Evolutionary conservation across 2,113 vertebrate species (phyloP), one percentile per base, ranked within the genome.

Genomic region (Acrocephalus kingi): DNA sequence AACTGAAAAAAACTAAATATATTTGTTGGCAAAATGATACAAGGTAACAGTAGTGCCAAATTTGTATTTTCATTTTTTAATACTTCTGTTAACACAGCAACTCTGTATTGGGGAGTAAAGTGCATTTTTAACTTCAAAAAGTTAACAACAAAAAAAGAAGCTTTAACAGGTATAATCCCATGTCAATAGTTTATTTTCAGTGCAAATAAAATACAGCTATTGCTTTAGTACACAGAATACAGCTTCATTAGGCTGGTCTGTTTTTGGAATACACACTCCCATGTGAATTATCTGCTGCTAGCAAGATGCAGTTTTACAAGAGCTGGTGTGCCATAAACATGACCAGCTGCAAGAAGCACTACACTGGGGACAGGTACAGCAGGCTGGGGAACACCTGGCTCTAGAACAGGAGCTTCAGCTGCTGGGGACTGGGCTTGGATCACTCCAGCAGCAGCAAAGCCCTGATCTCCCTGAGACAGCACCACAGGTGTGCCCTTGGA

Each of bases 181-280:
- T 27, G 61, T 92, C 79, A 96, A 91, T 7, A 91, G 82, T 96
- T 97, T 96, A 96, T 96, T 96, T 94, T 69, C 85, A 97, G 88
- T 43, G 94, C 88, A 91, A 81, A 75, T 77, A 90, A 93, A 94
- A 81, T 96, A 95, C 96, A 96, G 61, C 74, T 80, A 48, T 66
- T n/a, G 79, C 55, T 88, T 84, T n/a, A 68, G 73, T 96, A 96
- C 55, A 96, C 35, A 95, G 72, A 77, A 93, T 31, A 96, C 82
- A 96, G 92, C 94, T 94, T 69, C 67, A 67, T 90, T 6, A 84
- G 75, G 33, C 83, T 91, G 51, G 35, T 69, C 58, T 82, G 9
- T 1, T 74, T 81, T 20, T 85, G 78, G 84, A 90, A 79, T n/a
- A 87, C 43, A 68, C 6, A 46, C 30, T 73, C 67, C 78, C 81